Evolutionary conservation across 2,113 vertebrate genomes (phyloP).

Genomic region (Taxidea taxus): DNA sequence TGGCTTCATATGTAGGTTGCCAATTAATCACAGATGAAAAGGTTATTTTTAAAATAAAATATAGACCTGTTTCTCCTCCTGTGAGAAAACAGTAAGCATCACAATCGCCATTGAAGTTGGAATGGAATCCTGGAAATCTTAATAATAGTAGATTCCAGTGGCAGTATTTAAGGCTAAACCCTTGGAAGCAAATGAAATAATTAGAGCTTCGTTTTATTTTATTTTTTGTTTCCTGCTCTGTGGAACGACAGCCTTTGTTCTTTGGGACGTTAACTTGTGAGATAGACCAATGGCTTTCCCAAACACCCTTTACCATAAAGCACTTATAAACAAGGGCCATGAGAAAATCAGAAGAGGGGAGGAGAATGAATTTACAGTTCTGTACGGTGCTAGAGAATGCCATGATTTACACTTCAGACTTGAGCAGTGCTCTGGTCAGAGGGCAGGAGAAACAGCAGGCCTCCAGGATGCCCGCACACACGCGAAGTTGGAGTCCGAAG

Average conservation of each 20-base stretch:
- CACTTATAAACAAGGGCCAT: slow-evolving; percentile 20
- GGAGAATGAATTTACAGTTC: slow-evolving; percentile 1
- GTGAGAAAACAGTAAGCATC: not conserved
- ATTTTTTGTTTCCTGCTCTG: not conserved
- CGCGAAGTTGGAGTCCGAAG: not conserved
- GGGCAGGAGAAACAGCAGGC: not conserved
- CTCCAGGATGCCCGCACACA: not conserved
- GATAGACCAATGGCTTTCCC: slow-evolving; percentile 26
- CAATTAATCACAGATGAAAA: not conserved
- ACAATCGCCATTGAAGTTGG: not conserved
- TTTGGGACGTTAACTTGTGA: not conserved
- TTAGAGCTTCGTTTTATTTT: not conserved
- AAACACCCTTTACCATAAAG: slow-evolving; percentile 41
- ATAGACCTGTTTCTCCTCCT: not conserved
- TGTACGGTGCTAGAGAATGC: not conserved
- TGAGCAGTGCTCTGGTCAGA: not conserved
- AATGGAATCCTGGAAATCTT: not conserved
- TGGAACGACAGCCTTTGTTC: slow-evolving; percentile 4
- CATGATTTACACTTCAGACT: not conserved
- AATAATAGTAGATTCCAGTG: not conserved
- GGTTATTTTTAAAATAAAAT: slow-evolving; percentile 2
- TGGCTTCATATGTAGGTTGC: not conserved
- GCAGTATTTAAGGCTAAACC: not conserved
- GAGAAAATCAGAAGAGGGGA: slow-evolving; percentile 9
- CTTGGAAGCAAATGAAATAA: not conserved